A percentile compares a stretch with the other conserved stretches of the same genome.
Conservation (phyloP, 2,797 vertebrate species). For the Delichon dasypus region DNA sequence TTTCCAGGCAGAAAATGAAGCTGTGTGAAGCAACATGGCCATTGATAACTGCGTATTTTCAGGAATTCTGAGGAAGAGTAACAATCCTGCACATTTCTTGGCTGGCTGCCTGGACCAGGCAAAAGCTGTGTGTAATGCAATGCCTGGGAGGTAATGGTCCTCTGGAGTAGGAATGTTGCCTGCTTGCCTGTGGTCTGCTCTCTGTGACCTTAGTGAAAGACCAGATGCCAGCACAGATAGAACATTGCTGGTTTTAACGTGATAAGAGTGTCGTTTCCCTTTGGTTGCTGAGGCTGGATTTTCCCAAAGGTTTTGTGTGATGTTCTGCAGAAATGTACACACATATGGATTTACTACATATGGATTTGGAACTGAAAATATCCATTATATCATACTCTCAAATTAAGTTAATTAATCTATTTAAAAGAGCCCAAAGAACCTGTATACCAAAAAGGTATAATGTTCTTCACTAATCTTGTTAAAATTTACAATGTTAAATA, state of each 20-base stretch:
- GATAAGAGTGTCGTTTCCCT: not conserved
- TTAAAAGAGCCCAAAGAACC: not conserved
- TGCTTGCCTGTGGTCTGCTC: not conserved
- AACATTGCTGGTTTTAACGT: not conserved
- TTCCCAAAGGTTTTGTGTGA: not conserved
- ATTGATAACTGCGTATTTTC: not conserved
- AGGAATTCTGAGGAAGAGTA: not conserved
- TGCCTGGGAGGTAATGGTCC: not conserved
- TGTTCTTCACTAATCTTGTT: not conserved
- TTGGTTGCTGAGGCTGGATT: not conserved
- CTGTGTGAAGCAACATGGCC: accelerated
- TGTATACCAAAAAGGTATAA: not conserved
- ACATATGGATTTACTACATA: not conserved
- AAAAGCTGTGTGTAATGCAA: not conserved
- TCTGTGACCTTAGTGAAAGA: not conserved
- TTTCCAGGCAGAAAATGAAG: not conserved
- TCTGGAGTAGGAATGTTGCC: not conserved
- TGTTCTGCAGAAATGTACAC: not conserved
- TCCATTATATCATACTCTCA: not conserved
- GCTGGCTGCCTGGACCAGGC: not conserved
- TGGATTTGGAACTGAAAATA: not conserved
- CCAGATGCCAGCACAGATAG: not conserved
- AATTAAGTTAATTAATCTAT: not conserved
- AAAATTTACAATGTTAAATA: not conserved
- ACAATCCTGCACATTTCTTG: not conserved